These are phyloP conservation scores for Struthio camelus DNA, from an alignment of 2,113 vertebrate genomes.

Conservation along the genomic window DNA sequence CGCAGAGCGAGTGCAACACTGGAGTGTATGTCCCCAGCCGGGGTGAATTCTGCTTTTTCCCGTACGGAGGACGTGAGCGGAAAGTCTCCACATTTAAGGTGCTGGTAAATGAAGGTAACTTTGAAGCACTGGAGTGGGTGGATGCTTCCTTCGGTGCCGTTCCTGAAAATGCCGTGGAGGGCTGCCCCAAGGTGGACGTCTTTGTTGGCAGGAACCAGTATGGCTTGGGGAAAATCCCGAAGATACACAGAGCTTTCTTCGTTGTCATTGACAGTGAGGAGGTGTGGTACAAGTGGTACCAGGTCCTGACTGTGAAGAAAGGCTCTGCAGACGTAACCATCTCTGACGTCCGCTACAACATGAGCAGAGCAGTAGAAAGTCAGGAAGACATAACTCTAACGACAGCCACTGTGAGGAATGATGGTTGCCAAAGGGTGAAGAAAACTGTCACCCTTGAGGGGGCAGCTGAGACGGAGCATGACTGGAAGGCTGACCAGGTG, in stretches of 20 bases:
- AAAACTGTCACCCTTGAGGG: background rate
- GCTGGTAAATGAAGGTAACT: background rate
- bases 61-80: accelerated
- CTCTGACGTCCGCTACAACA: accelerated
- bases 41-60: background rate
- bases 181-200: accelerated
- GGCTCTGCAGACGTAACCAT: background rate
- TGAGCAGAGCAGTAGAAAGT: accelerated
- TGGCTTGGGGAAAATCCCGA: background rate
- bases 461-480: accelerated
- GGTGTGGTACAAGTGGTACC: conserved; percentile 10
- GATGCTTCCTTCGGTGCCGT: background rate
- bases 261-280: background rate
- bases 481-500: background rate
- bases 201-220: background rate
- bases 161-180: accelerated
- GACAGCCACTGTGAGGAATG: background rate
- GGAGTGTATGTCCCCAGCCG: background rate
- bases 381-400: accelerated
- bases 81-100: accelerated
- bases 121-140: background rate
- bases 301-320: background rate
- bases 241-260: background rate
- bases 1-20: accelerated
- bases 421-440: accelerated